Base-by-base conservation (phyloP, 2,797 vertebrate species). In the Megalops cyprinoides region DNA sequence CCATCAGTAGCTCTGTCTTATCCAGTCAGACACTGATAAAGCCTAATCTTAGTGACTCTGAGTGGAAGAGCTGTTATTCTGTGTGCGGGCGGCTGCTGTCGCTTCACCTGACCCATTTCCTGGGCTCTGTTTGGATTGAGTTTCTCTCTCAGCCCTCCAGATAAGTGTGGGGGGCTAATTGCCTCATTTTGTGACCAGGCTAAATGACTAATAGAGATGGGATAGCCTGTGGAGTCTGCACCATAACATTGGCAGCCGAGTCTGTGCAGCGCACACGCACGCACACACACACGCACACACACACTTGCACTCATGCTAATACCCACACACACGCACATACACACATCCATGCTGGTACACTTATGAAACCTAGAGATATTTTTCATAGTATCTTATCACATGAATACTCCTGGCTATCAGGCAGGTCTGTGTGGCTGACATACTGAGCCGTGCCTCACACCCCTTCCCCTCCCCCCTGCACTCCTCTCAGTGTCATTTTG, bases 101-200 rank as follows among this genome's bases (percentile, higher is more conserved):
- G 15, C 39, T 69, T 80, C 78, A 80, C 34, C 31, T 79, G 77
- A 62, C 46, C 73, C 44, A 9, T 55, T 80, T 82, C 62, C 74
- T 69, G 73, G 82, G 78, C 74, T 74, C 34, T 10, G 48, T 80
- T 74, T 73, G 73, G 39, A 55, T 34, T 65, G 46, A 49, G 31
- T 76, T 77, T 83, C 39, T 5, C 76, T 73, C n/a, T n/a, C n/a
- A 79, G n/a, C 51, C 76, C 79, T 31, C 48, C 69, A 75, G 83
- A 84, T 85, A 86, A 85, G 75, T 79, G 75, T 67, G 28, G 65
- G 78, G 78, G 77, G 46, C 78, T 81, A 82, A 86, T 84, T 81
- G 75, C 74, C 76, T 51, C 55, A 31, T 53, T 79, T 71, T 78
- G 78, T 78, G 76, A 74, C 37, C 56, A 51, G 74, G 76, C 82